Base-by-base conservation (phyloP, 2,797 vertebrate species). In the Sardinella longiceps region DNA sequence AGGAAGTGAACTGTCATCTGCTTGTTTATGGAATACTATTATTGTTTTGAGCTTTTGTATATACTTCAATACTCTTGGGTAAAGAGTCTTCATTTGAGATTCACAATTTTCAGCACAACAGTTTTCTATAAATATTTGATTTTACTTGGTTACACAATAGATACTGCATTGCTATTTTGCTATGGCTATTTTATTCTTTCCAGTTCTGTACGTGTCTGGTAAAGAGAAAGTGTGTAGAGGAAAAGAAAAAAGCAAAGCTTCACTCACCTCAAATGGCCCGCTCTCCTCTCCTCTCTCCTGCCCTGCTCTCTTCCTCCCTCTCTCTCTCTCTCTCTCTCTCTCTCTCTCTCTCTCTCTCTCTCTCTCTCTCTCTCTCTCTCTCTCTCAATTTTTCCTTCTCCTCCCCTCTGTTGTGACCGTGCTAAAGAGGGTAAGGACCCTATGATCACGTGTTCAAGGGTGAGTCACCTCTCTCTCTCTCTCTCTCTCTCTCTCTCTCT, bases 381-480 rank as follows among this genome's bases (percentile, higher is more conserved):
- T 37, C 11, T 3, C 14, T 58, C 6, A 14, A 82, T 88, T 87
- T 83, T 70, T 85, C 56, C 37, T 12, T 37, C 63, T 70, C 63
- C 63, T 33, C 28, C 63, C 63, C 63, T 33, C 12, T 70, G 30
- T 37, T 70, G 63, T 70, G 63, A 70, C 63, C 5, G 28, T 12
- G 25, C 11, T 3, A 25, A 70, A 37, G 12, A 63, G 28, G 37
- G 63, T 70, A 70, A 70, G 63, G 63, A 70, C 63, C 63, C 28
- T 14, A 25, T 70, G 63, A 20, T 56, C 53, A 56, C 20, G 53
- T 56, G 53, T 3, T 23, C 33, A 70, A 70, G 63, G 89, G 89
- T 90, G 90, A 90, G 53, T 56, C 88, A 90, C 91, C 46, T 89
- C 43, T 88, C 2, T 48, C 83, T 37, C 85, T 18, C 74, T 12